Conservation (phyloP, 2,113 vertebrate genomes). For the Campylorhamphus procurvoides region DNA sequence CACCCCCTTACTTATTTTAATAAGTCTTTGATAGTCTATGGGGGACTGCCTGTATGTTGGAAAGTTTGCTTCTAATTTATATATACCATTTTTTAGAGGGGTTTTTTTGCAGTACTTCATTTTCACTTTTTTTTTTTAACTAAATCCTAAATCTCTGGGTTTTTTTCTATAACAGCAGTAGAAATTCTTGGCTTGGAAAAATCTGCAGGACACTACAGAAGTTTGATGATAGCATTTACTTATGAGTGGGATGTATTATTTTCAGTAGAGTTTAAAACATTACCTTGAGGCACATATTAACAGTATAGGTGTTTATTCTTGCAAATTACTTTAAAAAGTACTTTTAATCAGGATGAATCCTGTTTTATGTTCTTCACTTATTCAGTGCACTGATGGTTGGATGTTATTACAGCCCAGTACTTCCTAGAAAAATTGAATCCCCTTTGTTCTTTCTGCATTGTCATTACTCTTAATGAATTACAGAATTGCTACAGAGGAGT, state of each 20-base stretch:
- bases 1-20: not conserved
- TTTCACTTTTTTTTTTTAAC: not conserved
- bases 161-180: not conserved
- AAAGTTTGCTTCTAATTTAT: not conserved
- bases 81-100: not conserved
- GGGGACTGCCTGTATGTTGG: not conserved
- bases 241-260: not conserved
- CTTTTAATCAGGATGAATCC: not conserved
- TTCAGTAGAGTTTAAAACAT: not conserved
- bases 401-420: not conserved
- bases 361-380: not conserved
- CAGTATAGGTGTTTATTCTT: not conserved
- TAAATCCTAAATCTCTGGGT: not conserved
- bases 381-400: not conserved
- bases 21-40: not conserved
- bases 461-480: not conserved
- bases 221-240: not conserved
- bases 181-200: not conserved
- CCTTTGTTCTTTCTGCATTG: not conserved
- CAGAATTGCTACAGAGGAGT: not conserved
- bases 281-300: not conserved
- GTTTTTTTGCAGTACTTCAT: not conserved
- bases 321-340: not conserved
- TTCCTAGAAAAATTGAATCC: not conserved
- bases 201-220: not conserved